These are phyloP conservation scores for Candoia aspera DNA, from an alignment of 2,113 vertebrate genomes.

Conservation along the genomic window DNA sequence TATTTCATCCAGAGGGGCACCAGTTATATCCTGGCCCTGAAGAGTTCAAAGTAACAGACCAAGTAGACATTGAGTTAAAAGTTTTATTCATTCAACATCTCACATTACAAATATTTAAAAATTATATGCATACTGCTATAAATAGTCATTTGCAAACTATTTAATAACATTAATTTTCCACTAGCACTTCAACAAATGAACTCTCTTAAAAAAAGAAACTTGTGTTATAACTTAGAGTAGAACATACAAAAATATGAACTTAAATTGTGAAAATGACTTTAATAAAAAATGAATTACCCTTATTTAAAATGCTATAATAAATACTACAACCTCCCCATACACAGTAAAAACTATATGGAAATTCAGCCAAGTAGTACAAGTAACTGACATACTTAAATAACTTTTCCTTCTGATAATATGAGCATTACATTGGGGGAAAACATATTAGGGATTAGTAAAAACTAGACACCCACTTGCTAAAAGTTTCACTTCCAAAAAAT, in stretches of 20 bases:
- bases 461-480: slow-evolving; percentile 98
- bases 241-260: slow-evolving; percentile 99
- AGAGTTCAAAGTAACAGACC: slow-evolving; percentile 53
- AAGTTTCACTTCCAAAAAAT: slow-evolving; percentile 99
- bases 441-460: slow-evolving; percentile 99
- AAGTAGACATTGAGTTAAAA: slow-evolving; percentile 85
- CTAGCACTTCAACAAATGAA: slow-evolving; percentile 99
- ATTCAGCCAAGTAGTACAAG: slow-evolving; percentile 99
- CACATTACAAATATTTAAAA: slow-evolving; percentile 99
- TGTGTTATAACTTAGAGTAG: slow-evolving; percentile 97
- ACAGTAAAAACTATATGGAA: slow-evolving; percentile 99
- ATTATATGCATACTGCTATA: slow-evolving; percentile 99
- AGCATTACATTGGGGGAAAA: slow-evolving; percentile 98
- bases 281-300: slow-evolving; percentile 99
- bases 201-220: slow-evolving; percentile 98
- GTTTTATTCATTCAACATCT: slow-evolving; percentile 99
- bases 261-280: slow-evolving; percentile 99
- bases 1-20: neutral
- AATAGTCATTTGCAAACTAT: slow-evolving; percentile 99
- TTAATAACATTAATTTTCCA: slow-evolving; percentile 99
- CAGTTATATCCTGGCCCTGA: neutral
- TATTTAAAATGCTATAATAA: slow-evolving; percentile 99
- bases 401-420: slow-evolving; percentile 98
- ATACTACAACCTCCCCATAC: slow-evolving; percentile 99
- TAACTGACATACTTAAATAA: slow-evolving; percentile 99